Conservation (phyloP, 2,113 vertebrate species). For the Gymnarchus niloticus region DNA sequence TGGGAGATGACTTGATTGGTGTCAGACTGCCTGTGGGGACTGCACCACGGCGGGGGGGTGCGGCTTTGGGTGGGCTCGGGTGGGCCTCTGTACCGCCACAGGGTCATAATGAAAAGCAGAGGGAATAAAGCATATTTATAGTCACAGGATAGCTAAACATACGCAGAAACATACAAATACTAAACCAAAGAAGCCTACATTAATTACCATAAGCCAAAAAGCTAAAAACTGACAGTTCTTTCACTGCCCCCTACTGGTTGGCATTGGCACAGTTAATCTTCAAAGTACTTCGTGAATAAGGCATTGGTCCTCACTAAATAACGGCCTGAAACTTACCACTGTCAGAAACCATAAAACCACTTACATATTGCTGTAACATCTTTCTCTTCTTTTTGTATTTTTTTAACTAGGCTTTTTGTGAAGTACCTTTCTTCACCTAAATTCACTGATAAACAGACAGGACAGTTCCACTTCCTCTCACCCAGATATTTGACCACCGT, state of each 20-base stretch:
- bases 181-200: neutral
- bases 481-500: slow-evolving; percentile 89
- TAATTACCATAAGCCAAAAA: neutral
- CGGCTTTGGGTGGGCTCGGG: slow-evolving; percentile 76
- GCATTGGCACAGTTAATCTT: neutral
- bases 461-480: slow-evolving; percentile 46
- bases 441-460: neutral
- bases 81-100: slow-evolving; percentile 74
- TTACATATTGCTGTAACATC: too few relatives aligned
- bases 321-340: neutral
- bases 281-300: neutral
- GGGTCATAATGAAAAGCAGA: neutral
- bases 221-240: neutral
- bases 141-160: neutral
- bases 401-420: too few relatives aligned
- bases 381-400: too few relatives aligned
- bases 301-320: neutral
- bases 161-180: neutral
- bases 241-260: neutral
- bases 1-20: slow-evolving; percentile 80
- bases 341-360: neutral
- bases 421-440: neutral
- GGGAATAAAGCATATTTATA: neutral
- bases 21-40: slow-evolving; percentile 76
- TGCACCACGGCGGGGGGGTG: slow-evolving; percentile 68